Conservation (phyloP, 2,113 vertebrate genomes). For the Sphaerodactylus townsendi region DNA sequence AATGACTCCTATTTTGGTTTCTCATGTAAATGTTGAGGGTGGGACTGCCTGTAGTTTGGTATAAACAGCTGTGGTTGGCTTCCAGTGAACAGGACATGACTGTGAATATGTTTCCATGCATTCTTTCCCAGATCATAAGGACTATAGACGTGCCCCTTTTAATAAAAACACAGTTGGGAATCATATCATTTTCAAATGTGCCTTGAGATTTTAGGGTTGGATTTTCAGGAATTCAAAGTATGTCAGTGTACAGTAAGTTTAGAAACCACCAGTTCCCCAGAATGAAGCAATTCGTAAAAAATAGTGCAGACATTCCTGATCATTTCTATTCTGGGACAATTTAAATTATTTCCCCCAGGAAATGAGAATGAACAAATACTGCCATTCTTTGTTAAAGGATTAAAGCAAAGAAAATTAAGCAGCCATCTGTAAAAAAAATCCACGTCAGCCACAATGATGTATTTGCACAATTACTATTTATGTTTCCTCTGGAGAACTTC, state of each 20-base stretch:
- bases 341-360: background rate
- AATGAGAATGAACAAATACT: background rate
- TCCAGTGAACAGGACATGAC: background rate
- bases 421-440: background rate
- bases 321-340: background rate
- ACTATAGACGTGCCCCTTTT: background rate
- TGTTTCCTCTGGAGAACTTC: background rate
- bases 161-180: background rate
- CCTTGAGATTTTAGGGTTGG: constrained; percentile 4
- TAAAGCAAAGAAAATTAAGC: background rate
- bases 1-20: background rate
- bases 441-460: background rate
- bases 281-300: background rate
- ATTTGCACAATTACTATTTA: background rate
- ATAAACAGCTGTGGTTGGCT: background rate
- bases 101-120: background rate
- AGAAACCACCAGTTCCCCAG: background rate
- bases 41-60: background rate
- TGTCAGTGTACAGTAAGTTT: background rate
- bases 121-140: background rate
- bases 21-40: background rate
- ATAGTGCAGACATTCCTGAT: background rate
- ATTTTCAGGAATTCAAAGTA: constrained; percentile 21
- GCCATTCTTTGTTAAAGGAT: background rate
- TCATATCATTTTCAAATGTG: background rate